phyloP scores from a whole-genome alignment of 1,140 invertebrate genomes.

The Brachionus calyciflorus region DNA sequence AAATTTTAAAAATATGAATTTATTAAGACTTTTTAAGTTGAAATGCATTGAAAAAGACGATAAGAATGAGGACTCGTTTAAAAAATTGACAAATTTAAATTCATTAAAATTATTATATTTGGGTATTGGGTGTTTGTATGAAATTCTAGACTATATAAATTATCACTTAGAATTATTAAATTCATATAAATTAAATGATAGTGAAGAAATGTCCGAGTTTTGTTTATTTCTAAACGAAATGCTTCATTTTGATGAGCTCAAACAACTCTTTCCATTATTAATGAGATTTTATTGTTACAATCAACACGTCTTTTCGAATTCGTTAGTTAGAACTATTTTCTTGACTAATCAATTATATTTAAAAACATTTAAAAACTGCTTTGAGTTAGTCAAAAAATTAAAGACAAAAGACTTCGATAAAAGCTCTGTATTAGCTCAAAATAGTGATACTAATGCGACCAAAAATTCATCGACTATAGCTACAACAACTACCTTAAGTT shows the following conservation, averaged over 20 bases:
- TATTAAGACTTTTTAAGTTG: background rate
- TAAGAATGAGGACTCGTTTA: background rate
- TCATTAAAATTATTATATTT: background rate
- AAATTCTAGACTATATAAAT: background rate
- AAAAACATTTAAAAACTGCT: background rate
- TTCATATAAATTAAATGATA: background rate
- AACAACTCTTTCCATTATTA: slow-evolving; percentile 1
- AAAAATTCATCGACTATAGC: slow-evolving; percentile 32
- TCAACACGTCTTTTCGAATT: slow-evolving; percentile 25
- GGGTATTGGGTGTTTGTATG: slow-evolving; percentile 10
- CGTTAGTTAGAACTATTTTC: background rate
- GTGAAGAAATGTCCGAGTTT: background rate
- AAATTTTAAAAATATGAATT: slow-evolving; percentile 32
- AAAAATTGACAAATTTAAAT: slow-evolving; percentile 42
- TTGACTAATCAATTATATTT: slow-evolving; percentile 24
- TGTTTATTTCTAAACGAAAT: slow-evolving; percentile 13
- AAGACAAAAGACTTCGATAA: background rate
- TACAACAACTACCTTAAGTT: background rate
- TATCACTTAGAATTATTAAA: background rate
- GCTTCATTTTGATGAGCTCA: slow-evolving; percentile 15
- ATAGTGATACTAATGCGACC: slow-evolving; percentile 21
- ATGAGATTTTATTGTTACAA: slow-evolving; percentile 44
- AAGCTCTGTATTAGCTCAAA: background rate
- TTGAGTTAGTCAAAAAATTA: background rate
- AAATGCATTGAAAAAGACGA: background rate